phyloP scores from a whole-genome alignment of 2,797 vertebrate genomes.

The Coregonus ussuriensis region DNA sequence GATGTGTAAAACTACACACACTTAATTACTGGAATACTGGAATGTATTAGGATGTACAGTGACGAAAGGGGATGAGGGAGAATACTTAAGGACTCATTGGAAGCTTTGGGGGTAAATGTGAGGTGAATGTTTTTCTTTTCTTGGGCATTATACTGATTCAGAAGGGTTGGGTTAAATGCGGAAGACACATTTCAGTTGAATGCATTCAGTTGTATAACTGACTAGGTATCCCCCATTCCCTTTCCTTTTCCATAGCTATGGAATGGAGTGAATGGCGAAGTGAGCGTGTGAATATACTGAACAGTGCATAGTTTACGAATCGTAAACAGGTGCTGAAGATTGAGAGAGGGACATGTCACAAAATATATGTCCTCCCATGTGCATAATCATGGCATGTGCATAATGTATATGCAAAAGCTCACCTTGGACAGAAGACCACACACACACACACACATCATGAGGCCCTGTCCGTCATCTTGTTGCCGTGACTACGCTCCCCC shows the following conservation, averaged over 20 bases:
- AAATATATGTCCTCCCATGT: background rate
- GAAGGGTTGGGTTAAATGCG: too few species aligned
- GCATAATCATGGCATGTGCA: background rate
- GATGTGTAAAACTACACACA: constrained; percentile 9
- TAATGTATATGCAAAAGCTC: background rate
- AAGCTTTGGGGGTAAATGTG: background rate
- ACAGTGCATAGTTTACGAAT: background rate
- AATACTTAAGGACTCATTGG: background rate
- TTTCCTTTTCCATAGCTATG: too few species aligned
- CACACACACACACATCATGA: too few species aligned
- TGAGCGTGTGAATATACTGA: background rate
- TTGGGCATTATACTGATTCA: too few species aligned
- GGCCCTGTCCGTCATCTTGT: background rate
- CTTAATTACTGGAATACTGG: background rate
- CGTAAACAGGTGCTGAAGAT: background rate
- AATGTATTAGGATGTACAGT: background rate
- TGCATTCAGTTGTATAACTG: too few species aligned
- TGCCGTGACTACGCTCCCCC: background rate
- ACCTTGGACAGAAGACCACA: background rate
- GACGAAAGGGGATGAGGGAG: background rate
- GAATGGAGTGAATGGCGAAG: background rate
- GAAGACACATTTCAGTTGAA: too few species aligned
- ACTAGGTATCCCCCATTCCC: too few species aligned
- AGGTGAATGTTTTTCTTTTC: background rate
- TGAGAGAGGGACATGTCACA: background rate